A percentile compares a stretch with the other conserved stretches of the same genome.
phyloP scores from a whole-genome alignment of 2,888 invertebrate genomes.

The Scaptomyza tumidula region DNA sequence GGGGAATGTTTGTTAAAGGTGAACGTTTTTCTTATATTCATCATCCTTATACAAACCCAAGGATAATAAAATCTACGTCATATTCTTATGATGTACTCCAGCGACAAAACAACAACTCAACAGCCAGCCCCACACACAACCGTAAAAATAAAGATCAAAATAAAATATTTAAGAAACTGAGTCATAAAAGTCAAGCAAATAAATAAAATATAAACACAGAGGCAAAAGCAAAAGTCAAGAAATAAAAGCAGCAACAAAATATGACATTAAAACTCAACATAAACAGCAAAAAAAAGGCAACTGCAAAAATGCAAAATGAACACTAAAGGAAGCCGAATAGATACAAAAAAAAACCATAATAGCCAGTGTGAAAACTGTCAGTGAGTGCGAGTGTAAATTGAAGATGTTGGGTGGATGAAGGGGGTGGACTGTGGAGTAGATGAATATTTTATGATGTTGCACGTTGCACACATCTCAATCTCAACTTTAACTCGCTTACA shows the following conservation, averaged over 20 bases:
- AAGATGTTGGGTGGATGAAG: neutral
- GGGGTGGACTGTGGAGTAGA: conserved; percentile 1
- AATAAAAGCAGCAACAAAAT: conserved; percentile 39
- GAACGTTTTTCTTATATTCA: too few species aligned
- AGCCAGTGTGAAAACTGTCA: conserved; percentile 14
- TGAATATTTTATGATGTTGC: conserved; percentile 16
- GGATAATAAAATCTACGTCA: too few species aligned
- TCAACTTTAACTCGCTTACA: conserved; percentile 16
- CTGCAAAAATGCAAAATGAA: conserved; percentile 66
- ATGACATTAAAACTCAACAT: conserved; percentile 3
- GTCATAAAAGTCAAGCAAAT: conserved; percentile 44
- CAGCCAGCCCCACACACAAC: too few species aligned
- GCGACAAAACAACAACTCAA: too few species aligned
- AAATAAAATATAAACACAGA: neutral
- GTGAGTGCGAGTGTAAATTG: neutral
- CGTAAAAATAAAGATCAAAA: too few species aligned
- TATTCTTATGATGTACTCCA: too few species aligned
- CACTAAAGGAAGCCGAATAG: conserved; percentile 36
- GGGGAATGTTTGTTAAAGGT: too few species aligned
- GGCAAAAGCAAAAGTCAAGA: conserved; percentile 47
- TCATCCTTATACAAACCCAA: too few species aligned
- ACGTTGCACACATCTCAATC: conserved; percentile 19
- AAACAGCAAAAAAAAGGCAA: conserved; percentile 18
- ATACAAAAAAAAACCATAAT: conserved; percentile 19
- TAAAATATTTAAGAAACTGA: conserved; percentile 5